Base-by-base conservation (phyloP, 2,113 vertebrate genomes). In the Prinia subflava region DNA sequence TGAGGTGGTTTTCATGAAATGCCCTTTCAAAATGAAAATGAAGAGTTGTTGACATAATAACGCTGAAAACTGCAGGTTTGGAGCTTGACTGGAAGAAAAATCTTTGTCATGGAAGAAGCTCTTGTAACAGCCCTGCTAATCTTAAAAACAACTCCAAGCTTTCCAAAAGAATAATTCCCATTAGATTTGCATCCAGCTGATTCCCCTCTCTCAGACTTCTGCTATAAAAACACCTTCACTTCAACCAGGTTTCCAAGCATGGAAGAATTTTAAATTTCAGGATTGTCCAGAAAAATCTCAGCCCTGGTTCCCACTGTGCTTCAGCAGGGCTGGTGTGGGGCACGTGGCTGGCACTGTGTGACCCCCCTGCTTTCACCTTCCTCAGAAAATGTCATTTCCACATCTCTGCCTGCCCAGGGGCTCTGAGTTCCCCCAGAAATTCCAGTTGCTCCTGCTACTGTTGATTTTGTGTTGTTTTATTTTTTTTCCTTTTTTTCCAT, bases 201-300 rank as follows among this genome's bases (percentile, higher is more conserved):
- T 73, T 85, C 92, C 24, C 67, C 20, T 55, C 22, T 77, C 80
- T 9, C 3, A 63, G 64, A 59, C 7, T 33, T 63, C 50, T 39
- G 4, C 7, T 17, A 6, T 52, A 47, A 65, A 39, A 23, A 0
- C 10, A 11, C 11, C 31, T 50, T 28, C 0, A 2, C 15, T 82
- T 37, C 8, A 16, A 9, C 31, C 5, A 6, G 62, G 13, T 75
- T 90, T 64, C 10, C 15, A 49, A 49, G 25, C 4, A 15, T 2
- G 28, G 15, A 27, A 44, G 13, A 37, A 47, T 10, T 68, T 81
- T 39, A 13, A 37, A 50, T 63, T 18, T 31, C 20, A 37, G 60
- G 41, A 17, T 35, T n/a, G 3, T 8, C 6, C 4, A 8, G 9
- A 39, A 19, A 46, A 18, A 6, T 0, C 31, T 3, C 46, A 53